Evolutionary conservation across 2,888 invertebrate genomes (phyloP), one percentile per base, ranked within the genome.

Genomic region (Nycteola revayana): DNA sequence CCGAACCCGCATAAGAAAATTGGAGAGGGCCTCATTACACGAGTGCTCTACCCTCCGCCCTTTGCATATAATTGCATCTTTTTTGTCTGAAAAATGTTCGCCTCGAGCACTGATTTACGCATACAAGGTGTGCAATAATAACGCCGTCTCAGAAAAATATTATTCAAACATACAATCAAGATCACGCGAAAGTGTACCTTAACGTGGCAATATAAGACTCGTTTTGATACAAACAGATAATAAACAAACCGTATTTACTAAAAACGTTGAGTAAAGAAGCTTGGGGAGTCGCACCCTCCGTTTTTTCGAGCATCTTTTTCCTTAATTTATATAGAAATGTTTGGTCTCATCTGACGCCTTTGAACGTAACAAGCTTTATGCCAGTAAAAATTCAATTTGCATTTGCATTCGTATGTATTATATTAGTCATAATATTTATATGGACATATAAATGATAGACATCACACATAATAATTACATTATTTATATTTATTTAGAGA

Each of bases 101-200:
- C 88, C 81, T 66, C 71, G 56, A 71, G 85, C 87, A 70, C 83
- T 89, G 89, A 88, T 89, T 89, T 89, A 89, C 88, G 88, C 83
- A 80, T 86, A 79, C 88, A 84, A 85, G 87, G 87, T 87, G 88
- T 86, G 84, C 85, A 86, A 83, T 85, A 88, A 89, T 89, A 86
- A 85, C 65, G 77, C 73, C 64, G 75, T 63, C 77, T 76, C 70
- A 77, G 67, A 78, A 82, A 86, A 85, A 85, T 81, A 78, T 80
- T 79, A 74, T 75, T 68, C 66, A 66, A 66, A 69, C 60, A 64
- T 37, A 59, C 50, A 58, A 51, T 47, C 20, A 44, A 32, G 35
- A 36, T 38, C 55, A 52, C 28, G 31, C 47, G 21, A 79, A 75
- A 67, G 48, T 62, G 40, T 40, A 48, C 62, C 66, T 53, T 78